Conservation (phyloP, 2,113 vertebrate species). For the Actenoides hombroni region DNA sequence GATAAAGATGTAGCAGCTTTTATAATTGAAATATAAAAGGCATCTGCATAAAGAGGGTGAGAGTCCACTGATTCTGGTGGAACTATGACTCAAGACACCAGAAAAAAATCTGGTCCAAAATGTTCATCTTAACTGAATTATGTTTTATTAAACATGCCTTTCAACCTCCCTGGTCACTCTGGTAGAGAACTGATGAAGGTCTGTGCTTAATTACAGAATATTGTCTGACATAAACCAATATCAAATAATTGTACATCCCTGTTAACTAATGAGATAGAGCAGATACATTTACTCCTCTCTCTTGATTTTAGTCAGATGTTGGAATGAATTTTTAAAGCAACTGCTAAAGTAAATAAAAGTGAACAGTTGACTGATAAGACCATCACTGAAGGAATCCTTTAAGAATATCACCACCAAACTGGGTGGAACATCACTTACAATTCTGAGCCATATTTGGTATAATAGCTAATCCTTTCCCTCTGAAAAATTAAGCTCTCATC, state of each 20-base stretch:
- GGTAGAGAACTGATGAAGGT: background rate
- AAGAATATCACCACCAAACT: background rate
- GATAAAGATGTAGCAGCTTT: background rate
- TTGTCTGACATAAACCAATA: conserved; percentile 77
- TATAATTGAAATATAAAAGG: background rate
- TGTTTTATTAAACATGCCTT: conserved; percentile 56
- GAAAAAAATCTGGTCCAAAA: background rate
- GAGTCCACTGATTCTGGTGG: background rate
- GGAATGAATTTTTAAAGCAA: conserved; percentile 63
- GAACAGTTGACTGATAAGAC: conserved; percentile 72
- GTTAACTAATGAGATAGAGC: conserved; percentile 80
- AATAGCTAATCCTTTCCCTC: background rate
- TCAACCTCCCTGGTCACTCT: conserved; percentile 60
- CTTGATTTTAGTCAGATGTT: conserved; percentile 60
- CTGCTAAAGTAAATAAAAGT: conserved; percentile 75
- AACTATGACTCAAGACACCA: background rate
- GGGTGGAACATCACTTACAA: background rate
- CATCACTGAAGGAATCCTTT: conserved; percentile 58
- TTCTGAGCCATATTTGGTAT: background rate
- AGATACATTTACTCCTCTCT: conserved; percentile 56
- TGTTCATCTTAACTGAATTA: conserved; percentile 32
- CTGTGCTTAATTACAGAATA: conserved; percentile 80
- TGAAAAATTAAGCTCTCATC: background rate
- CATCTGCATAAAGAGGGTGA: background rate
- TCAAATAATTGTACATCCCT: conserved; percentile 77